phyloP scores from a whole-genome alignment of 2,888 invertebrate species.

The Brenthis ino region DNA sequence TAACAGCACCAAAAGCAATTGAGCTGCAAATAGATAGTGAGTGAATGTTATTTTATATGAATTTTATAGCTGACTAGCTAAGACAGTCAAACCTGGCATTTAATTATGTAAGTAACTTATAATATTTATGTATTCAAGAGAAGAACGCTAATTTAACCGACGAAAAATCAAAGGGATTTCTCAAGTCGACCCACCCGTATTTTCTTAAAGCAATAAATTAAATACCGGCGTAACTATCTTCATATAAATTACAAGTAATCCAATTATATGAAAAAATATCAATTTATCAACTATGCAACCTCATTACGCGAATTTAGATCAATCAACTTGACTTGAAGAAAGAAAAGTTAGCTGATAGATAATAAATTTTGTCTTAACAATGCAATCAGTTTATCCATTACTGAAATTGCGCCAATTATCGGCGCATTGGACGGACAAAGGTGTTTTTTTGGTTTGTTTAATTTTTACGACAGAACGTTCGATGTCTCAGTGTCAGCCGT shows the following conservation, averaged over 20 bases:
- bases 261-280: background rate
- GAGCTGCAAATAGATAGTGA: conserved; percentile 54
- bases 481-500: conserved; percentile 63
- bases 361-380: conserved; percentile 25
- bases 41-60: background rate
- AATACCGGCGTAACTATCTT: background rate
- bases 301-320: conserved; percentile 19
- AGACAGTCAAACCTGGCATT: no score
- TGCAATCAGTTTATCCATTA: conserved; percentile 34
- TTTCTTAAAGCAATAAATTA: no score
- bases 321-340: conserved; percentile 1
- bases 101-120: no score
- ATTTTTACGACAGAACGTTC: conserved; percentile 61
- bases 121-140: no score
- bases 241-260: background rate
- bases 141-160: no score
- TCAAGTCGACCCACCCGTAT: no score
- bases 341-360: conserved; percentile 10
- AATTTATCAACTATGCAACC: background rate
- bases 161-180: no score
- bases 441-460: conserved; percentile 49
- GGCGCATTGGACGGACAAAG: conserved; percentile 44
- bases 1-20: conserved; percentile 56
- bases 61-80: no score
- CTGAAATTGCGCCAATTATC: conserved; percentile 53